Base-by-base conservation (phyloP, 2,113 vertebrate species). In the Menidia beryllina region DNA sequence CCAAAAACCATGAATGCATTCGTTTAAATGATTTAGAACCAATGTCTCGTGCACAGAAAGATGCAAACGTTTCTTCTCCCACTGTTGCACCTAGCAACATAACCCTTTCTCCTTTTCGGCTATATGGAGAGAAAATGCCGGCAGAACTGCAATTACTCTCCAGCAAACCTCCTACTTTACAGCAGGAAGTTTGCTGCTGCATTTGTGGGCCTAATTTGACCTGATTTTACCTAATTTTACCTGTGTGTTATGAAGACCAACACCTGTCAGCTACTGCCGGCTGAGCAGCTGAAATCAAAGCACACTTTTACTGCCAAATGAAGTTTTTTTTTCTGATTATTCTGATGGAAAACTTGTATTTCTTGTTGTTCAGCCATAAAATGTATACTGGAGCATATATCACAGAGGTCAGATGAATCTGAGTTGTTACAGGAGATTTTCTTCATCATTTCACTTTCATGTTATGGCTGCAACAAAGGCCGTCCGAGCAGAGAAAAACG, bases 81-180 rank as follows among this genome's bases (percentile, higher is more conserved):
- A n/a, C n/a, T n/a, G n/a, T n/a, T n/a, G n/a, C n/a, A n/a, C n/a
- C n/a, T n/a, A n/a, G 30, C 10, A 34, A 34, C 10, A 6, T 34
- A 10, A 6, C 10, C 30, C 30, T 34, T 52, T 43, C 56, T 39
- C 4, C 68, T 72, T 56, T 60, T 69, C 39, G 63, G 60, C 49
- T 23, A 20, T 26, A 51, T 64, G 39, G 43, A 19, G 19, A 68
- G 72, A 38, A 75, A 77, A 74, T 39, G 27, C 17, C 23, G 62
- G 60, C 77, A 50, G 64, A 70, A 51, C 1, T 30, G 69, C 80
- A 70, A 89, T 85, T 50, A 78, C 47, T 4, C 20, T 9, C 38
- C 54, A 71, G 81, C 48, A 21, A n/a, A n/a, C n/a, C n/a, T n/a
- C n/a, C n/a, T n/a, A n/a, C n/a, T n/a, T n/a, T n/a, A n/a, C n/a